phyloP scores from a whole-genome alignment of 2,888 invertebrate genomes.

The Willowsia nigromaculata region DNA sequence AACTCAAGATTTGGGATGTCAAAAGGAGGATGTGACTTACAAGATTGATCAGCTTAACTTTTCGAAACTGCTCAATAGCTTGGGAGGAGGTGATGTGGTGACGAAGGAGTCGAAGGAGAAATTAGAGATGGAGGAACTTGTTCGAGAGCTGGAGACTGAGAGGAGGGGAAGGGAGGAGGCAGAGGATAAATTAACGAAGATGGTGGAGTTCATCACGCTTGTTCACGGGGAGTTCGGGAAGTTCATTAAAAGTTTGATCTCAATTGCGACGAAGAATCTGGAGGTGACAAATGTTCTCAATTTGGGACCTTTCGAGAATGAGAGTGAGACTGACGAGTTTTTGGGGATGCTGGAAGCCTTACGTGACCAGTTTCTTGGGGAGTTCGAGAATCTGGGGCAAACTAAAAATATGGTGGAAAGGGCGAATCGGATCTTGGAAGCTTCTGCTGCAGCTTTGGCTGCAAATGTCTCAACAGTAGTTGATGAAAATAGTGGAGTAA shows the following conservation, averaged over 20 bases:
- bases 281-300: not conserved
- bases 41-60: no score
- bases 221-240: not conserved
- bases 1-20: no score
- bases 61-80: no score
- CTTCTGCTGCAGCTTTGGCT: no score
- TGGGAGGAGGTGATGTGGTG: no score
- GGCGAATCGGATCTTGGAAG: not conserved
- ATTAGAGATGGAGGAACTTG: not conserved
- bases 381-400: not conserved
- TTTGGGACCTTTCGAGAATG: not conserved
- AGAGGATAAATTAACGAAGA: not conserved
- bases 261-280: not conserved
- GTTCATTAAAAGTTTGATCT: not conserved
- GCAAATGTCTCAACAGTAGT: not conserved
- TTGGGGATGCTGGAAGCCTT: not conserved
- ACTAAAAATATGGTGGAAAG: not conserved
- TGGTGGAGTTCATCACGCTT: not conserved
- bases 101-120: no score
- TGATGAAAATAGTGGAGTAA: no score
- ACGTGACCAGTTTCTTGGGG: not conserved
- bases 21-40: no score
- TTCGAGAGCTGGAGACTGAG: not conserved
- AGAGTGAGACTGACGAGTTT: not conserved
- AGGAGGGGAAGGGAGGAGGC: not conserved